A percentile compares a stretch with the other conserved stretches of the same genome.
phyloP scores from a whole-genome alignment of 2,888 invertebrate species.

The Clusia tigrina region DNA sequence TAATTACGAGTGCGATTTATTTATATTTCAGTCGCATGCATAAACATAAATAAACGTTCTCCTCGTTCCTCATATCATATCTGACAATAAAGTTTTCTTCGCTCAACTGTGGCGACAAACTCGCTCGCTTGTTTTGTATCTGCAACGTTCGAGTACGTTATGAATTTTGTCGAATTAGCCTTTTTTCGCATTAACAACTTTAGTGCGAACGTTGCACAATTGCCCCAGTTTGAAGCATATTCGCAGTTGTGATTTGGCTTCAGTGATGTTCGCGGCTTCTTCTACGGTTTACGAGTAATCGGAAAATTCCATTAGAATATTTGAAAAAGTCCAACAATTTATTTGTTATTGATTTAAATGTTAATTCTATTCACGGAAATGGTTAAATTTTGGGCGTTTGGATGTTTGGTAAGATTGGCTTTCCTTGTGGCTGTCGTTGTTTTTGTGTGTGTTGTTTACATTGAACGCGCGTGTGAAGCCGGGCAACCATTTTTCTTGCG shows the following conservation, averaged over 20 bases:
- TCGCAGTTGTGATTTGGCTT: too few relatives aligned
- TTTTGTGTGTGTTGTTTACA: too few relatives aligned
- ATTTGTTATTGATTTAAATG: neutral
- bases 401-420: constrained; percentile 27
- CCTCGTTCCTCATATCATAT: too few relatives aligned
- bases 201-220: neutral
- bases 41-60: constrained; percentile 14
- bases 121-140: neutral
- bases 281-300: neutral
- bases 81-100: too few relatives aligned
- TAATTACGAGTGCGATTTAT: constrained; percentile 28
- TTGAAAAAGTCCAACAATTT: constrained; percentile 5
- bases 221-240: neutral
- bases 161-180: constrained; percentile 36
- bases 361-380: constrained; percentile 1
- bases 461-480: too few relatives aligned
- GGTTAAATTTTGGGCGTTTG: constrained; percentile 14
- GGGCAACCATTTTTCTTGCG: too few relatives aligned
- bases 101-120: neutral
- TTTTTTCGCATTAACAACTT: constrained; percentile 35
- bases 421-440: too few relatives aligned
- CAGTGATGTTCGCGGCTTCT: neutral
- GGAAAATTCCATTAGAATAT: neutral
- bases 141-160: neutral
- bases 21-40: constrained; percentile 15